Evolutionary conservation across 2,113 vertebrate species (phyloP), one percentile per base, ranked within the genome.

Genomic region (Nicator chloris): DNA sequence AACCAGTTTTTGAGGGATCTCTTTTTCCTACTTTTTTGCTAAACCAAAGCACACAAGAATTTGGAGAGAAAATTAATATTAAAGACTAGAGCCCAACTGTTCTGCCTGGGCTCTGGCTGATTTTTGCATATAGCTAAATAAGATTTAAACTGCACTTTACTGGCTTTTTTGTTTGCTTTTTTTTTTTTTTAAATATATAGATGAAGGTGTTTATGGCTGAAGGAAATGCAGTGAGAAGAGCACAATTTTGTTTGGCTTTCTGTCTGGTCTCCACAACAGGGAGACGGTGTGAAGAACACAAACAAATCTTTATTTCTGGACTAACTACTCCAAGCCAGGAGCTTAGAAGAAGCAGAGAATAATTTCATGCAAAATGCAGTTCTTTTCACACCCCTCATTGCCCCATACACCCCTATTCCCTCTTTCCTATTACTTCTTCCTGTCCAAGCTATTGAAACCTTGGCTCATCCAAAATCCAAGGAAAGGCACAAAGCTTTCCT

Each of bases 281-380:
- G 88, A 83, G 16, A 83, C 88, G 82, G 88, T 96, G 85, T 92
- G 92, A 81, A 88, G 85, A 90, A 90, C 54, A 96, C 94, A 97
- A 95, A 94, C 30, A 86, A 93, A 95, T 88, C 90, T 92, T 96
- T 96, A 92, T 96, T 97, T 95, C 94, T 93, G 86, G 30, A 44
- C 64, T 92, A 92, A 91, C 92, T 88, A 44, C 83, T 91, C n/a
- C 28, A 91, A 80, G 89, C 90, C 85, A 91, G 75, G 39, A 80
- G 66, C 76, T 94, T 82, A 60, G 42, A 97, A 76, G 66, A 73
- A 90, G 50, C 66, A 56, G 91, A 82, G 82, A 92, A 89, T 91
- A 70, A 92, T 79, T 87, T 85, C 78, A 87, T 90, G 92, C 40
- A 84, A 90, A 92, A 83, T 57, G 23, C 65, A 75, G 57, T 77